Evolutionary conservation across 2,888 invertebrate species (phyloP), one percentile per base, ranked within the genome.

Genomic region (Stenoptilia bipunctidactyla): DNA sequence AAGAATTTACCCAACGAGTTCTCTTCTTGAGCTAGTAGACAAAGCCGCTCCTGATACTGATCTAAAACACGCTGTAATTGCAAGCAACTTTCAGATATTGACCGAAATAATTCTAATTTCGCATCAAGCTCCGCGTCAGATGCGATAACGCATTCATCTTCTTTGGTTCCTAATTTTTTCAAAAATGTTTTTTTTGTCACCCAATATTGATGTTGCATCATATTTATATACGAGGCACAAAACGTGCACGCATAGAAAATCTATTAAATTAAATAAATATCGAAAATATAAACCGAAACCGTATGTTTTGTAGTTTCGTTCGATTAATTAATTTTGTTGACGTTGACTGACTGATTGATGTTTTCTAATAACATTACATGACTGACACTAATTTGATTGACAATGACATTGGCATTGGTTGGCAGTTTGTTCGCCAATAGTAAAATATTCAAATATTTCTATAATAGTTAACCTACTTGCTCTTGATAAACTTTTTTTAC

Each of bases 91-190:
- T 93, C 92, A 60, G 96, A 93, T 71, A 98, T 94, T 55, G 97
- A 94, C 71, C 92, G 91, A 77, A 94, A 96, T 49, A 96, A 80
- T 73, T 97, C 97, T 50, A 98, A 86, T 85, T 99, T 99, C 2
- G 98, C 92, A 80, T 99, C 99, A 20, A 99, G 85, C 63, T 97
- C 96, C 0, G 97, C 93, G 77, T 99, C 99, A 0, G 97, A 97
- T 10, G 98, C 92, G 15, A 97, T 91, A 49, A 99, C 91, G 80
- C 96, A 96, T 52, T 97, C 97, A 69, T 99, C 99, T 82, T 99
- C 98, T 83, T 98, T 98, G 55, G 94, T 93, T 25, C 97, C 97
- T 38, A 98, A 85, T 82, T 96, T 97, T 59, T 94, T 88, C 51
- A 95, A 89, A 36, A 98, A 92, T 42, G 94, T 92, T 76, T 98